phyloP scores from a whole-genome alignment of 2,888 invertebrate genomes.

The Xestia c-nigrum region DNA sequence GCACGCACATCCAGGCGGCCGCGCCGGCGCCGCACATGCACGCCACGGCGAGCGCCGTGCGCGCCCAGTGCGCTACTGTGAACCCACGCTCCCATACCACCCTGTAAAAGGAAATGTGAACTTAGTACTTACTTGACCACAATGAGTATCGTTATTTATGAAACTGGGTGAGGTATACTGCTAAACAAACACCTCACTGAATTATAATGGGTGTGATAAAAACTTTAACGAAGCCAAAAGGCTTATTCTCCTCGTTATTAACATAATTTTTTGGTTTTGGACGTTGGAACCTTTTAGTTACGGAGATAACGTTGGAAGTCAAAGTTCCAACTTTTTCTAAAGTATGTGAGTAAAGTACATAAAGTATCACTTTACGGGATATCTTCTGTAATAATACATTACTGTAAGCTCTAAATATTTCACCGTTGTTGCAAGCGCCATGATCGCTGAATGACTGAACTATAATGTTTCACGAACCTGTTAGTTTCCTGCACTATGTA shows the following conservation, averaged over 20 bases:
- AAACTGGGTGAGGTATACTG: neutral
- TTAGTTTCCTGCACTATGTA: slow-evolving; percentile 95
- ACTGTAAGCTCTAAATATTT: too few relatives aligned
- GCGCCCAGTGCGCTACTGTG: slow-evolving; percentile 95
- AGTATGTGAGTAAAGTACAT: too few relatives aligned
- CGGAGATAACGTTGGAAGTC: too few relatives aligned
- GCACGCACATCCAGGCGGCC: slow-evolving; percentile 95
- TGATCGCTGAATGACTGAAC: too few relatives aligned
- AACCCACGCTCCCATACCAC: slow-evolving; percentile 96
- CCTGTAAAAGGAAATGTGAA: slow-evolving; percentile 73
- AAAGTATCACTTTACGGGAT: too few relatives aligned
- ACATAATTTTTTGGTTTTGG: too few relatives aligned
- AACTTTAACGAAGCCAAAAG: too few relatives aligned
- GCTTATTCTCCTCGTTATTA: too few relatives aligned
- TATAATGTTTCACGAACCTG: slow-evolving; percentile 79
- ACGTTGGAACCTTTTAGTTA: too few relatives aligned
- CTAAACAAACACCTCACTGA: neutral
- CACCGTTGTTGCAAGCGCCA: too few relatives aligned
- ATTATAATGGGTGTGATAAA: neutral
- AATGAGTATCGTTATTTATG: neutral
- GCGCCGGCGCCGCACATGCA: slow-evolving; percentile 94
- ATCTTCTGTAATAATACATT: too few relatives aligned
- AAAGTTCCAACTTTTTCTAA: too few relatives aligned
- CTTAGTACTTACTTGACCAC: neutral
- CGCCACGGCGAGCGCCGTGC: slow-evolving; percentile 94